phyloP scores from a whole-genome alignment of 2,797 vertebrate genomes.

The Philypnodon macrostomus region DNA sequence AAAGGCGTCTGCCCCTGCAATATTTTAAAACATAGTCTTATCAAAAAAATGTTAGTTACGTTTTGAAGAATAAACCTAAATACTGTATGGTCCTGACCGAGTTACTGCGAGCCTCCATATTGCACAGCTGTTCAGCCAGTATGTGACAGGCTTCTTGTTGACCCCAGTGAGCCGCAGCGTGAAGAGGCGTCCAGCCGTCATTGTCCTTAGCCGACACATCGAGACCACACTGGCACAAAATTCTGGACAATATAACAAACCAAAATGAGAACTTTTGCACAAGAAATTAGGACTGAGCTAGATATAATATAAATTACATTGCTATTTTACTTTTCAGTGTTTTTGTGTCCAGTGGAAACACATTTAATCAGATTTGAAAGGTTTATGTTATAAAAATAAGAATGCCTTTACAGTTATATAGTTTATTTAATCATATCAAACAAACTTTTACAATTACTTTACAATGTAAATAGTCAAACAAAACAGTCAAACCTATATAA shows the following conservation, averaged over 20 bases:
- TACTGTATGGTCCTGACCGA: constrained; percentile 71
- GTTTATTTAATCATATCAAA: too few species aligned
- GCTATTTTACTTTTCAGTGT: too few species aligned
- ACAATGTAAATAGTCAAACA: too few species aligned
- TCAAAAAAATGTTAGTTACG: background rate
- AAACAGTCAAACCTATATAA: too few species aligned
- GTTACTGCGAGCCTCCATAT: constrained; percentile 87
- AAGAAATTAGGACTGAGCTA: background rate
- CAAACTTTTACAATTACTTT: too few species aligned
- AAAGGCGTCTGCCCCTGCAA: constrained; percentile 87
- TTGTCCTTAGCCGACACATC: constrained; percentile 83
- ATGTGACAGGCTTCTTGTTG: constrained; percentile 86
- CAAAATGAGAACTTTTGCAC: background rate
- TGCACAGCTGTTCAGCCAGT: constrained; percentile 85
- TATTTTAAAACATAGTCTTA: constrained; percentile 1
- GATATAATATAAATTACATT: too few species aligned
- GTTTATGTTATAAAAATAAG: too few species aligned
- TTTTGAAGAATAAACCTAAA: background rate
- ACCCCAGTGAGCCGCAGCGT: constrained; percentile 90
- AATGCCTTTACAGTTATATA: too few species aligned
- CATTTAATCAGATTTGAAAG: too few species aligned
- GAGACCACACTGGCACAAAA: constrained; percentile 86
- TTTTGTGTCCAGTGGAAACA: too few species aligned
- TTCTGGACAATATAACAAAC: constrained; percentile 57
- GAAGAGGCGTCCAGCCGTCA: constrained; percentile 91